phyloP scores from a whole-genome alignment of 1,140 invertebrate species.

The Trinorchestia longiramus region DNA sequence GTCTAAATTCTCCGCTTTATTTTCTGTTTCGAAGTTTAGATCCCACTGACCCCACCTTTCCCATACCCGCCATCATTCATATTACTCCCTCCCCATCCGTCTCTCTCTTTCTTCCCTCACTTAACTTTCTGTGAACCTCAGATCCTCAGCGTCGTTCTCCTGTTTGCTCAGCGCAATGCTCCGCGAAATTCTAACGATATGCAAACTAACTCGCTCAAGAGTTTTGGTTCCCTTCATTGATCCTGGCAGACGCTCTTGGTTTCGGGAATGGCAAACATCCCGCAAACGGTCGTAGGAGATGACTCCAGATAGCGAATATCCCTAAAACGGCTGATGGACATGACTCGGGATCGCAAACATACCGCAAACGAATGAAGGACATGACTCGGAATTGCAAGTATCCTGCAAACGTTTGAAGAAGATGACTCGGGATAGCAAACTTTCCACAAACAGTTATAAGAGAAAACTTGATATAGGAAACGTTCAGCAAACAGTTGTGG shows the following conservation, averaged over 20 bases:
- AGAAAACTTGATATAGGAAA: background rate
- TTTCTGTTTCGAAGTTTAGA: background rate
- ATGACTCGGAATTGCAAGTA: background rate
- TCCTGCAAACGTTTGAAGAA: background rate
- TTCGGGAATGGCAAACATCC: background rate
- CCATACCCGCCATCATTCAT: background rate
- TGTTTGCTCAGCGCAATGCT: background rate
- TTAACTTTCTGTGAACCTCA: background rate
- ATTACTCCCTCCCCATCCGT: background rate
- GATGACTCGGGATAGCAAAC: background rate
- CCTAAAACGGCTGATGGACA: background rate
- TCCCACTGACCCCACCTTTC: background rate
- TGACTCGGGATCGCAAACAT: background rate
- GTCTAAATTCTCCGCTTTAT: background rate
- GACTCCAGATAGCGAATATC: background rate
- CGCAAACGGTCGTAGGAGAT: background rate
- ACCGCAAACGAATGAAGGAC: background rate
- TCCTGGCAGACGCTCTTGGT: slow-evolving; percentile 19
- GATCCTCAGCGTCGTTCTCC: slow-evolving; percentile 1
- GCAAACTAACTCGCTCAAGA: slow-evolving; percentile 25
- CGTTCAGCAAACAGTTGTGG: background rate
- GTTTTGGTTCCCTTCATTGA: slow-evolving; percentile 38
- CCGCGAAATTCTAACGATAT: slow-evolving; percentile 43
- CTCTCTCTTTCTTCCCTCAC: background rate
- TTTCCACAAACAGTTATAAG: background rate